Evolutionary conservation across 2,888 invertebrate species (phyloP).

Genomic region (Hyposoter didymator): DNA sequence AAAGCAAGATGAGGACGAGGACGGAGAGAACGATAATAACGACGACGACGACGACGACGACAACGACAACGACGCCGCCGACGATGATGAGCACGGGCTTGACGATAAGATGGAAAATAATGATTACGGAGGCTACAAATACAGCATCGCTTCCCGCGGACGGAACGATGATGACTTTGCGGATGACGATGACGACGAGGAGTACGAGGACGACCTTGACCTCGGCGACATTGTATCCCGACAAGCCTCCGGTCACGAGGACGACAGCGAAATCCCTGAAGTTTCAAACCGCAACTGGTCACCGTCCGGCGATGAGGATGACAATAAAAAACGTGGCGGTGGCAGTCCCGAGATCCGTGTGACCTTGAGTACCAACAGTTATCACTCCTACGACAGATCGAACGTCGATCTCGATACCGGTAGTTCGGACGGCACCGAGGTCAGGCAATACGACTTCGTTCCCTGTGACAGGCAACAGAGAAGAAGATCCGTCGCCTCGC

Average conservation of each 20-base stretch:
- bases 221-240: conserved; percentile 64
- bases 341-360: conserved; percentile 68
- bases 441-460: conserved; percentile 71
- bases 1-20: conserved; percentile 76
- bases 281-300: not conserved
- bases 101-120: not conserved
- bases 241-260: conserved; percentile 77
- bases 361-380: conserved; percentile 56
- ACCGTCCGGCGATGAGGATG: conserved; percentile 5
- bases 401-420: conserved; percentile 58
- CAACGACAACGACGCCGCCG: conserved; percentile 57
- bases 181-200: conserved; percentile 69
- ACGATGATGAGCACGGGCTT: conserved; percentile 2
- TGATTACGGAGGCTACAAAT: conserved; percentile 21
- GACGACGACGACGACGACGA: conserved; percentile 65
- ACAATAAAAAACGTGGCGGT: conserved; percentile 52
- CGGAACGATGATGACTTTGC: conserved; percentile 66
- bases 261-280: conserved; percentile 83
- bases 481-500: conserved; percentile 89
- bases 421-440: conserved; percentile 66
- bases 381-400: conserved; percentile 39
- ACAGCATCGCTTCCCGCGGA: conserved; percentile 47
- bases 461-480: conserved; percentile 85
- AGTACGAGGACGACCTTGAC: conserved; percentile 68
- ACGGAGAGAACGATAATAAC: conserved; percentile 61